Percentiles rank a stretch among this genome's conserved stretches.
Evolutionary conservation across 1,140 invertebrate species (phyloP).

Genomic region (Leucophenga varia): DNA sequence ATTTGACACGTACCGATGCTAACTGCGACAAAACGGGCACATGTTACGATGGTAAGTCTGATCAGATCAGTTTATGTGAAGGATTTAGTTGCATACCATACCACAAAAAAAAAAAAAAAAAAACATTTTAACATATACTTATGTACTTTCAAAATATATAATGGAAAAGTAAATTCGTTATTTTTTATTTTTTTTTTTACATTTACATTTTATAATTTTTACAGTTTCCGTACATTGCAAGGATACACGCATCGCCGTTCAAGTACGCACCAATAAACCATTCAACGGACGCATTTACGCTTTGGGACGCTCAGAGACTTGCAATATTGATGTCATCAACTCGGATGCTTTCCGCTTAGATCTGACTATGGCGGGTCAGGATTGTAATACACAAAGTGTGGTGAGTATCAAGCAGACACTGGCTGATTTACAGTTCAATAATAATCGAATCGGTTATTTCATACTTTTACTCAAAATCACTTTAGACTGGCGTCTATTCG

Average conservation of each 20-base stretch:
- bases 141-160: neutral
- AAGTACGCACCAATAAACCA: slow-evolving; percentile 88
- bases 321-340: slow-evolving; percentile 91
- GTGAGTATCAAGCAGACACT: slow-evolving; percentile 61
- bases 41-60: slow-evolving; percentile 81
- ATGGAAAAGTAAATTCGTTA: neutral
- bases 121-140: too few species aligned
- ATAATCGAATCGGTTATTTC: too few species aligned
- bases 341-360: slow-evolving; percentile 89
- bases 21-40: slow-evolving; percentile 94
- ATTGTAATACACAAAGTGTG: slow-evolving; percentile 90
- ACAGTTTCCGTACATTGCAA: slow-evolving; percentile 91
- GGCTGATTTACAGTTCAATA: neutral
- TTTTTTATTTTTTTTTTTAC: slow-evolving; percentile 1
- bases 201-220: slow-evolving; percentile 33
- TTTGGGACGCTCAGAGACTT: slow-evolving; percentile 88
- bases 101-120: too few species aligned
- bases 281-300: slow-evolving; percentile 95
- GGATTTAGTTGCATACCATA: too few species aligned
- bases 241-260: slow-evolving; percentile 89
- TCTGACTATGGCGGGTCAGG: slow-evolving; percentile 88
- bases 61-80: too few species aligned
- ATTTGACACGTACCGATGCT: slow-evolving; percentile 72
- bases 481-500: slow-evolving; percentile 86
- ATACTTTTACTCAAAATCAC: neutral